Percentiles rank a stretch among this genome's conserved stretches.
Evolutionary conservation across 23 tunicate species (phyloP).

Genomic region (Ascidia mentula): DNA sequence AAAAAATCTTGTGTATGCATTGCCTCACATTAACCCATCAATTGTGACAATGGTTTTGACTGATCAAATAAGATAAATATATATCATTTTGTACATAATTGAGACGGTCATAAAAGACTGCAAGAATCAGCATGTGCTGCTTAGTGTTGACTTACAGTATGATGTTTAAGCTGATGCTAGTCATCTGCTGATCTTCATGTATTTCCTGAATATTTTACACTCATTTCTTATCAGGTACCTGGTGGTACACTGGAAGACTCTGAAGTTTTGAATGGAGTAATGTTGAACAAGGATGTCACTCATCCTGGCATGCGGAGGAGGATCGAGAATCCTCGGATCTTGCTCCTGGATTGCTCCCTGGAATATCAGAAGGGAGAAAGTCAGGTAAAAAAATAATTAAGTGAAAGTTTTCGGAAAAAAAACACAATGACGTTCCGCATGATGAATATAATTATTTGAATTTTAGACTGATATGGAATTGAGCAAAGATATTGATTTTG

Average conservation of each 20-base stretch:
- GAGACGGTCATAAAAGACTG: no score
- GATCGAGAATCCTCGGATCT: slow-evolving; percentile 90
- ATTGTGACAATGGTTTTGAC: no score
- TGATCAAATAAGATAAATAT: no score
- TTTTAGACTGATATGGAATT: slow-evolving; percentile 91
- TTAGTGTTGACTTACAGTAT: no score
- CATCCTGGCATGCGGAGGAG: slow-evolving; percentile 94
- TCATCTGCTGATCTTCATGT: no score
- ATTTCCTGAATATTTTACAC: no score
- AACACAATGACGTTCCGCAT: not conserved
- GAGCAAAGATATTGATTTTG: slow-evolving; percentile 87
- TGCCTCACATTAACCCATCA: no score
- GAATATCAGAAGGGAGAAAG: slow-evolving; percentile 97
- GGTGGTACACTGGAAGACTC: slow-evolving; percentile 89
- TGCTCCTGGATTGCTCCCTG: slow-evolving; percentile 89
- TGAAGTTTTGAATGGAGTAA: slow-evolving; percentile 85
- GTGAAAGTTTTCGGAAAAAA: not conserved
- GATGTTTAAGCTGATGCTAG: no score
- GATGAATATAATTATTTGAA: not conserved
- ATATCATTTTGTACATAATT: no score
- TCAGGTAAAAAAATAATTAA: slow-evolving; percentile 45
- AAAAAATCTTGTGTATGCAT: no score
- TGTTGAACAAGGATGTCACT: slow-evolving; percentile 97
- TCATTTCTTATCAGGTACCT: slow-evolving; percentile 64
- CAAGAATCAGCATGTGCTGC: no score